Evolutionary conservation across 2,888 invertebrate species (phyloP).

Genomic region (Heliconius erato): DNA sequence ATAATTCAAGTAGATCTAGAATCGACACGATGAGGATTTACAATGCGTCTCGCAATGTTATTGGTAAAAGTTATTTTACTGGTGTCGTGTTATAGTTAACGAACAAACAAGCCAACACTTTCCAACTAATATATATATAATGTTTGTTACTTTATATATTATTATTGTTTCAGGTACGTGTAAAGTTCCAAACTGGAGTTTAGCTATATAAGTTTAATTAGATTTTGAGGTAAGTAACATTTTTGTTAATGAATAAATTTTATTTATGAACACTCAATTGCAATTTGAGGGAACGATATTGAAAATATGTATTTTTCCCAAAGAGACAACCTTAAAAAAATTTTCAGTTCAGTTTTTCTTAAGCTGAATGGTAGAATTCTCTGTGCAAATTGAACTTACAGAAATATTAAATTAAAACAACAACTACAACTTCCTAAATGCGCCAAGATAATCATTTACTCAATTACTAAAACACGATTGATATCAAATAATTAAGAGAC

Average conservation of each 20-base stretch:
- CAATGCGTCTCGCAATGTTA: constrained; percentile 48
- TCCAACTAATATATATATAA: constrained; percentile 42
- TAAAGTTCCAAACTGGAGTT: neutral
- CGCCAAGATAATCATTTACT: neutral
- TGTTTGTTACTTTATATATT: constrained; percentile 36
- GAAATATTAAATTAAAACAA: neutral
- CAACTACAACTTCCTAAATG: no score
- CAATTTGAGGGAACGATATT: neutral
- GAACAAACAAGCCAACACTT: constrained; percentile 47
- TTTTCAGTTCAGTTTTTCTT: no score
- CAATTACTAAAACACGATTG: neutral
- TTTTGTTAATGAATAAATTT: neutral
- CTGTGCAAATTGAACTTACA: neutral
- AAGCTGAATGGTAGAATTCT: neutral
- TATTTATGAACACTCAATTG: neutral
- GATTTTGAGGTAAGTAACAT: neutral
- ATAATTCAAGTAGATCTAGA: constrained; percentile 74
- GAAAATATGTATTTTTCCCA: neutral
- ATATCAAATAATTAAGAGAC: neutral
- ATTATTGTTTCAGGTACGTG: constrained; percentile 47
- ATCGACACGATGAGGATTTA: constrained; percentile 63
- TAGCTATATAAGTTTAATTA: neutral
- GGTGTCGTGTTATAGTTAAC: constrained; percentile 51
- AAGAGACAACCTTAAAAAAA: neutral
- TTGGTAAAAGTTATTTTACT: constrained; percentile 51